Evolutionary conservation across 2,113 vertebrate species (phyloP).

Genomic region (Eira barbara): DNA sequence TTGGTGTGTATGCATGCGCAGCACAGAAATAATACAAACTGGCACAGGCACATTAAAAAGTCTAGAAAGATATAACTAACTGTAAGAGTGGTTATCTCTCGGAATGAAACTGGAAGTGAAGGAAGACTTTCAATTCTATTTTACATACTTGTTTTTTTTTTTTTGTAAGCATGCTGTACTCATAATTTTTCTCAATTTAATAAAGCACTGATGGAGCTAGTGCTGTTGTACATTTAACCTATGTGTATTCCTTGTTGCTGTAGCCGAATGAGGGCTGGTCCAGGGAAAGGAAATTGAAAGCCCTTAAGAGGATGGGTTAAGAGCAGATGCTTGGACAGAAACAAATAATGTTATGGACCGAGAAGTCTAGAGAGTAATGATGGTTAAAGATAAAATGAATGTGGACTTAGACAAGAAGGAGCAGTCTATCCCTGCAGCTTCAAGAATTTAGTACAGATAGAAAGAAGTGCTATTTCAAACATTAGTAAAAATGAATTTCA

Average conservation of each 20-base stretch:
- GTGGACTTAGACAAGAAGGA: conserved; percentile 1
- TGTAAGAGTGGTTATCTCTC: conserved; percentile 28
- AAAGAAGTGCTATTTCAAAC: not conserved
- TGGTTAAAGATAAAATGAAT: not conserved
- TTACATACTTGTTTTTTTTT: not conserved
- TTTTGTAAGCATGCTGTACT: not conserved
- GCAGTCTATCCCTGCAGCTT: not conserved
- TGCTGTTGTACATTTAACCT: not conserved
- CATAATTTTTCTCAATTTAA: not conserved
- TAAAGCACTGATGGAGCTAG: not conserved
- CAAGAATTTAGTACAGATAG: not conserved
- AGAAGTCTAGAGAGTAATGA: not conserved
- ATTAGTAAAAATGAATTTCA: conserved; percentile 23
- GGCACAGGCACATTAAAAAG: not conserved
- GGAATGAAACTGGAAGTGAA: not conserved
- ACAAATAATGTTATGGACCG: not conserved
- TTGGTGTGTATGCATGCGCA: not conserved
- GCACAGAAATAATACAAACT: not conserved
- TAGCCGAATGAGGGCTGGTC: not conserved
- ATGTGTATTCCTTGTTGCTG: not conserved
- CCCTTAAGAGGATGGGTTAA: not conserved
- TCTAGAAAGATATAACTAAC: not conserved
- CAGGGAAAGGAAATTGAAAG: not conserved
- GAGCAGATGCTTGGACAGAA: not conserved
- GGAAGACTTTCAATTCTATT: conserved; percentile 13